These are phyloP conservation scores for Lysandra coridon DNA, from an alignment of 2,888 invertebrate species.

Conservation along the genomic window DNA sequence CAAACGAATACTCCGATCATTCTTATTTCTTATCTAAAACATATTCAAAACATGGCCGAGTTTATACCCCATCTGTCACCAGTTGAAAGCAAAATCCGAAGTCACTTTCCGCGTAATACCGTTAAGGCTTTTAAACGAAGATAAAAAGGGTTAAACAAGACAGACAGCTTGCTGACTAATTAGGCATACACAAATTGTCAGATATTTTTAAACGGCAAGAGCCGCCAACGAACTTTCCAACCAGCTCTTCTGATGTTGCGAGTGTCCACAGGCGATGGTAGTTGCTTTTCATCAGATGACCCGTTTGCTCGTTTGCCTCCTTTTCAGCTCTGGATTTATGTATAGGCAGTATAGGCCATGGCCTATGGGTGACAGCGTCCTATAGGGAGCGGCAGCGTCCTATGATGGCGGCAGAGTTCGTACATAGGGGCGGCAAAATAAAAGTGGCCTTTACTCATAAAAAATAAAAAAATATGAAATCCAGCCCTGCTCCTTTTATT, in stretches of 20 bases:
- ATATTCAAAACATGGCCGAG: conserved; percentile 23
- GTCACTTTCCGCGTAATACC: conserved; percentile 72
- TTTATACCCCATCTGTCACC: conserved; percentile 49
- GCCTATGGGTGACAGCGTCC: too few relatives aligned
- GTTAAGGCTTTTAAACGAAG: conserved; percentile 69
- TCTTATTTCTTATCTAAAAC: conserved; percentile 19
- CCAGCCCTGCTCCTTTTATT: too few relatives aligned
- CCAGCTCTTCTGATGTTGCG: neutral
- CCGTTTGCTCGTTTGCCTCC: too few relatives aligned
- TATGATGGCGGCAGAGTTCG: too few relatives aligned
- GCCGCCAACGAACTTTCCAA: neutral
- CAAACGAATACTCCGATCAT: neutral
- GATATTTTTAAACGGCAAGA: neutral
- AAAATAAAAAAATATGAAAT: too few relatives aligned
- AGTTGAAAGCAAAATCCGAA: conserved; percentile 57
- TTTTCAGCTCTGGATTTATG: too few relatives aligned
- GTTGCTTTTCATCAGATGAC: too few relatives aligned
- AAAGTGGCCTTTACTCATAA: too few relatives aligned
- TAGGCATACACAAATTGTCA: conserved; percentile 34
- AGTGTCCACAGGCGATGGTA: too few relatives aligned
- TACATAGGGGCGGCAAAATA: too few relatives aligned
- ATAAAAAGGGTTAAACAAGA: conserved; percentile 61
- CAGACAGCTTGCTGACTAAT: conserved; percentile 52
- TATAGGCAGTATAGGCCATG: too few relatives aligned
- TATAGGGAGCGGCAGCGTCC: too few relatives aligned